Evolutionary conservation across 2,113 vertebrate species (phyloP).

Genomic region (Larimichthys crocea): DNA sequence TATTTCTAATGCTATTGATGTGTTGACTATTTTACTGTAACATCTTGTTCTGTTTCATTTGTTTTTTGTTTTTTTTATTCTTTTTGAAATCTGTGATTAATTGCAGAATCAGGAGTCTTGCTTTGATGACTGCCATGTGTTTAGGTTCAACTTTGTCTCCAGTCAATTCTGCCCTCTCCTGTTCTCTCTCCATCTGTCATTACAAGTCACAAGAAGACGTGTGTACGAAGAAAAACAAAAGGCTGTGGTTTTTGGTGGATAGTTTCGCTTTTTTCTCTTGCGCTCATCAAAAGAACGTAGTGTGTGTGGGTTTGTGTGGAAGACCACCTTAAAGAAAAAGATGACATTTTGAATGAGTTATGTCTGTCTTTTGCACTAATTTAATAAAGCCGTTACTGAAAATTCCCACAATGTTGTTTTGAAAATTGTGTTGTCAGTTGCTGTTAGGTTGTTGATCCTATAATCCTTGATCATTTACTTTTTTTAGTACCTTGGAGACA

Average conservation of each 20-base stretch:
- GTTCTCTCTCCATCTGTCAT: slow-evolving; percentile 50
- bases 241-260: slow-evolving; percentile 74
- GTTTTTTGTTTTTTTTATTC: slow-evolving; percentile 2
- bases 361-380: slow-evolving; percentile 90
- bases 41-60: slow-evolving; percentile 57
- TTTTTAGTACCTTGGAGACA: neutral
- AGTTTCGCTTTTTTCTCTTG: slow-evolving; percentile 69
- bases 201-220: slow-evolving; percentile 64
- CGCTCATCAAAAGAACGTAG: slow-evolving; percentile 69
- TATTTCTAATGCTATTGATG: slow-evolving; percentile 84
- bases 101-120: slow-evolving; percentile 72
- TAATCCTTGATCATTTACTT: neutral
- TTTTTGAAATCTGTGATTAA: slow-evolving; percentile 64
- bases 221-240: slow-evolving; percentile 69
- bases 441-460: neutral
- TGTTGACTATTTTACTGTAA: slow-evolving; percentile 82
- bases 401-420: slow-evolving; percentile 68
- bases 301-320: slow-evolving; percentile 68
- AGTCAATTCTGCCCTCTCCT: slow-evolving; percentile 41
- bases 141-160: slow-evolving; percentile 64
- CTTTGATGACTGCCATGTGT: slow-evolving; percentile 72
- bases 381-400: slow-evolving; percentile 90
- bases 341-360: slow-evolving; percentile 87
- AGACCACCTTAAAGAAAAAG: slow-evolving; percentile 79
- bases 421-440: slow-evolving; percentile 5